Conservation (phyloP, 2,888 invertebrate species). For the Phalangium opilio region DNA sequence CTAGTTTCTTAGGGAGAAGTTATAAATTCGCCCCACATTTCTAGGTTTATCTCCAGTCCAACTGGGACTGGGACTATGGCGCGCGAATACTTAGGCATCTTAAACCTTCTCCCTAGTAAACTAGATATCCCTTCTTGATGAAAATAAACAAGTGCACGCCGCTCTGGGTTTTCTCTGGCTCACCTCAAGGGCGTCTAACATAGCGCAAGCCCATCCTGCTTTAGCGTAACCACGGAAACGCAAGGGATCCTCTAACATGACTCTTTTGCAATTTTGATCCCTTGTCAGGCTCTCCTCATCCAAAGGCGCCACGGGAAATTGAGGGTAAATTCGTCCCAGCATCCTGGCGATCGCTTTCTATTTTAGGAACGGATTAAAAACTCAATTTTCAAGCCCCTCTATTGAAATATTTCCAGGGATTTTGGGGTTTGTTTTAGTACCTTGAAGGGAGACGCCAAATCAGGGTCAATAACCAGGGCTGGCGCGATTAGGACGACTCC, state of each 20-base stretch:
- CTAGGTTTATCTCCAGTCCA: too few species aligned
- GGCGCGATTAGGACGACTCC: constrained; percentile 32
- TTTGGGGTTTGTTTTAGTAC: too few species aligned
- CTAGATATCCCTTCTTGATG: too few species aligned
- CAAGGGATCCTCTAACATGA: constrained; percentile 29
- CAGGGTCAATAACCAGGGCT: constrained; percentile 25
- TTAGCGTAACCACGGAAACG: constrained; percentile 29
- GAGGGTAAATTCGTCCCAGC: constrained; percentile 25
- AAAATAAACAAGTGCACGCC: too few species aligned
- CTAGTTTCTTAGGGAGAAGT: too few species aligned
- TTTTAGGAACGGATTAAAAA: constrained; percentile 20
- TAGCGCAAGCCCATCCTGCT: constrained; percentile 27
- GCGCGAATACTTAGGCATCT: too few species aligned
- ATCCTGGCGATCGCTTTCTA: constrained; percentile 26
- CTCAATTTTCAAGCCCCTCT: too few species aligned
- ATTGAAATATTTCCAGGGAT: too few species aligned
- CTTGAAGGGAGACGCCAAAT: constrained; percentile 20
- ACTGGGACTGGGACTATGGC: too few species aligned
- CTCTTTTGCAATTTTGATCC: constrained; percentile 27
- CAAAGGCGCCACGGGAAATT: constrained; percentile 24
- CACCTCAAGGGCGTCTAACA: constrained; percentile 23
- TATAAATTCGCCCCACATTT: too few species aligned
- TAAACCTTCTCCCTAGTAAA: too few species aligned
- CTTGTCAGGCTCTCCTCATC: constrained; percentile 25
- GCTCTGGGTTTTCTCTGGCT: too few species aligned